Conservation (phyloP, 2,888 invertebrate species). For the Dascillus cervinus region DNA sequence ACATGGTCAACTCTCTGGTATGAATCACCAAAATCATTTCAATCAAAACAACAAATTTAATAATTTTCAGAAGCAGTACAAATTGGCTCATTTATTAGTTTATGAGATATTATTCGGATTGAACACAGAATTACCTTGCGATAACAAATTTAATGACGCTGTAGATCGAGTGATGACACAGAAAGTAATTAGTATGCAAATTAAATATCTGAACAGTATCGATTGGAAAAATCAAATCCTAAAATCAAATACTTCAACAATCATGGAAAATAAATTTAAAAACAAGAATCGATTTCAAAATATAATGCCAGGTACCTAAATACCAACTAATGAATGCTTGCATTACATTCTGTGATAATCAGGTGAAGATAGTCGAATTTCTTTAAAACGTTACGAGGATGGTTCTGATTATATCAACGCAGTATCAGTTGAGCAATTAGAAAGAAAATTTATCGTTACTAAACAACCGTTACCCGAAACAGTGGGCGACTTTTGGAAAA, state of each 20-base stretch:
- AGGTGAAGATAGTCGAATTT: slow-evolving; percentile 27
- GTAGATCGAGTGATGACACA: slow-evolving; percentile 27
- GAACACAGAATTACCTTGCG: slow-evolving; percentile 35
- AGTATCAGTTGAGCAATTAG: slow-evolving; percentile 29
- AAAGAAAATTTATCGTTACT: slow-evolving; percentile 33
- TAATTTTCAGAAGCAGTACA: slow-evolving; percentile 35
- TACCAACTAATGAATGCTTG: neutral
- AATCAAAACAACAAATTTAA: neutral
- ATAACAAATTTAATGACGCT: slow-evolving; percentile 18
- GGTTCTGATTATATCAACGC: slow-evolving; percentile 43
- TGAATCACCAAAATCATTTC: neutral
- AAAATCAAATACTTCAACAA: slow-evolving; percentile 15
- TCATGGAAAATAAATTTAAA: slow-evolving; percentile 19
- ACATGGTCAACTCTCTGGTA: slow-evolving; percentile 34
- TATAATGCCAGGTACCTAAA: slow-evolving; percentile 31
- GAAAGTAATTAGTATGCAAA: slow-evolving; percentile 22
- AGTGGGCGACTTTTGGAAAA: slow-evolving; percentile 37
- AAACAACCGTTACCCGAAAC: slow-evolving; percentile 36
- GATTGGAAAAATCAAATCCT: slow-evolving; percentile 40
- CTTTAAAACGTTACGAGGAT: slow-evolving; percentile 35
- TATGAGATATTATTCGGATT: slow-evolving; percentile 38
- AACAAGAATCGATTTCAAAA: slow-evolving; percentile 38
- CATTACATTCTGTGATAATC: neutral
- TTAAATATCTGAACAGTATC: slow-evolving; percentile 32
- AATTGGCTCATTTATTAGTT: slow-evolving; percentile 39